A percentile compares a stretch with the other conserved stretches of the same genome.
Conservation (phyloP, 1,140 invertebrate genomes). For the Periplaneta americana region DNA sequence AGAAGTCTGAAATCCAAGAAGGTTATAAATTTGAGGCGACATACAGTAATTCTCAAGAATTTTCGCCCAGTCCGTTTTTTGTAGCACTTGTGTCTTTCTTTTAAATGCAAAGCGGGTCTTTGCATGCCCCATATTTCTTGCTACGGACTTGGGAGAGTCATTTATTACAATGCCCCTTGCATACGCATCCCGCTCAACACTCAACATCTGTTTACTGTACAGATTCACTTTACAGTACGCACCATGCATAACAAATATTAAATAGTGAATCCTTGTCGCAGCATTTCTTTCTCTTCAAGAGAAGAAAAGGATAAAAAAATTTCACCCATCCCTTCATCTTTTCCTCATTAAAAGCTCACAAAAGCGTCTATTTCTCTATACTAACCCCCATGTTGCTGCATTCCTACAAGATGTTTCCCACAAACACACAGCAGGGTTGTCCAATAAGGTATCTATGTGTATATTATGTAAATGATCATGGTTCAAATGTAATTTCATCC, state of each 20-base stretch:
- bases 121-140: background rate
- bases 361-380: background rate
- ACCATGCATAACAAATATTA: too few species aligned
- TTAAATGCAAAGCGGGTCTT: background rate
- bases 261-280: background rate
- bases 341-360: background rate
- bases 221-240: background rate
- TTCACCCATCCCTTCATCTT: background rate
- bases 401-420: background rate
- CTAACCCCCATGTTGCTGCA: background rate
- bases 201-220: background rate
- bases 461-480: too few species aligned
- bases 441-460: too few species aligned
- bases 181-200: background rate
- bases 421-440: background rate
- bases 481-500: too few species aligned
- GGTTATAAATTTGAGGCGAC: background rate
- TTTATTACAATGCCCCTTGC: background rate
- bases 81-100: background rate
- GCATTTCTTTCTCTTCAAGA: background rate
- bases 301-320: background rate
- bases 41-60: too few species aligned
- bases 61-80: background rate
- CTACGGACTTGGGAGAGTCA: background rate
- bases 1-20: background rate